Evolutionary conservation across 2,797 vertebrate genomes (phyloP).

Genomic region (Eidolon dupreanum): DNA sequence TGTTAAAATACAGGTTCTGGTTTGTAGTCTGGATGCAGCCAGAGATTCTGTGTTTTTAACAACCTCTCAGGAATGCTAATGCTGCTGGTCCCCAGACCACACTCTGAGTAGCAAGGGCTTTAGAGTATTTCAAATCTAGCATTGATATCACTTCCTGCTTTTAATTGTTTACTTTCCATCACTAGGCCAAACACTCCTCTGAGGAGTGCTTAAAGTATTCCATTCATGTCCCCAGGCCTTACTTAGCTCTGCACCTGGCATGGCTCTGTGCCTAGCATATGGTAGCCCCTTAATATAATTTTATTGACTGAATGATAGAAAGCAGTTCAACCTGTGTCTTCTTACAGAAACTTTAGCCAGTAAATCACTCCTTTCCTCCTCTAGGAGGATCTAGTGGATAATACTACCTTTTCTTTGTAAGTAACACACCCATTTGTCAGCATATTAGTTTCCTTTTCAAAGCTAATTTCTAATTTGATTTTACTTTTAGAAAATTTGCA

Average conservation of each 20-base stretch:
- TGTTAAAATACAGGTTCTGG: not conserved
- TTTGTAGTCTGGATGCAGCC: not conserved
- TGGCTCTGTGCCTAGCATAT: not conserved
- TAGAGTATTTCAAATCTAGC: not conserved
- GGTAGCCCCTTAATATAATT: not conserved
- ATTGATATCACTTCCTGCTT: not conserved
- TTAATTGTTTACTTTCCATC: slow-evolving; percentile 23
- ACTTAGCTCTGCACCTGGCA: not conserved
- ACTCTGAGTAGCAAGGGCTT: not conserved
- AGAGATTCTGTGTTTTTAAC: not conserved
- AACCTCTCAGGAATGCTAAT: not conserved
- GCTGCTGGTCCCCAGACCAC: not conserved
- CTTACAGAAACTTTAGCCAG: not conserved
- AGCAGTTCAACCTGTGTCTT: not conserved
- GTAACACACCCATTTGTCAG: not conserved
- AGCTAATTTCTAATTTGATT: not conserved
- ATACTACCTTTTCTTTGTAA: not conserved
- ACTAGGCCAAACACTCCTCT: not conserved
- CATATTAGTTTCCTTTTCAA: not conserved
- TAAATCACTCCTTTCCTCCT: not conserved
- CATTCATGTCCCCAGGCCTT: not conserved
- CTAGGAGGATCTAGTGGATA: not conserved
- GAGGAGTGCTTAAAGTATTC: not conserved
- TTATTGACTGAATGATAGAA: not conserved
- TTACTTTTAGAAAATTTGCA: not conserved